Evolutionary conservation across 2,113 vertebrate species (phyloP).

Genomic region (Sylvia atricapilla): DNA sequence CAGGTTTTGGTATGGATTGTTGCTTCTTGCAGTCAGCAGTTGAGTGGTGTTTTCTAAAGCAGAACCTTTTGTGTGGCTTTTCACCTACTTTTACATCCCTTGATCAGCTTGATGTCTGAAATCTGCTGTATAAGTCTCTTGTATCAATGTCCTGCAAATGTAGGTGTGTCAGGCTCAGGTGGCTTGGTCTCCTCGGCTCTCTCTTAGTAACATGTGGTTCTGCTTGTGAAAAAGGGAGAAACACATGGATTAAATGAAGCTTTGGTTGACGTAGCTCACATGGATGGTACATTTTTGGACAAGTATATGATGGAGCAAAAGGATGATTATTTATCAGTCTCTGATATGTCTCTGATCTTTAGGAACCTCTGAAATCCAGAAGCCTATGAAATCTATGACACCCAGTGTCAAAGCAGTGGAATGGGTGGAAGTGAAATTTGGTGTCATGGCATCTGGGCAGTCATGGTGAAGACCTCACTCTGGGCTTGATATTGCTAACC

Average conservation of each 20-base stretch:
- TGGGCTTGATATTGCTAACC: background rate
- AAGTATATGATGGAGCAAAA: background rate
- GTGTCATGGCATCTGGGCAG: background rate
- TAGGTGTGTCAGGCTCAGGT: background rate
- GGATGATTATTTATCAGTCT: background rate
- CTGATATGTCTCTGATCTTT: background rate
- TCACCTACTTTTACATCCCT: background rate
- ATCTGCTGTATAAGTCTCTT: background rate
- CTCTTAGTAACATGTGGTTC: background rate
- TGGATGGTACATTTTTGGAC: accelerated
- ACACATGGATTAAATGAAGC: background rate
- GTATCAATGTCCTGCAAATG: accelerated
- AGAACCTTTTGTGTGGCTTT: background rate
- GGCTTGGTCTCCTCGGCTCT: background rate
- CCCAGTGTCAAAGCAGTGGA: background rate
- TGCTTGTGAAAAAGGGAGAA: background rate
- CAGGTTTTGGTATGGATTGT: accelerated
- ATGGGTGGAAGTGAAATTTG: background rate
- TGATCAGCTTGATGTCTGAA: background rate
- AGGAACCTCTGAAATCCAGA: background rate
- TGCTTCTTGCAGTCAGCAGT: background rate
- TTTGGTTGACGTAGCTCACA: background rate
- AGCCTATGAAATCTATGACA: background rate
- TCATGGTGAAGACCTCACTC: background rate
- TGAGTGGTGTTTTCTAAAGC: background rate